phyloP scores from a whole-genome alignment of 1,140 invertebrate species.

The Tetraneura akinire region DNA sequence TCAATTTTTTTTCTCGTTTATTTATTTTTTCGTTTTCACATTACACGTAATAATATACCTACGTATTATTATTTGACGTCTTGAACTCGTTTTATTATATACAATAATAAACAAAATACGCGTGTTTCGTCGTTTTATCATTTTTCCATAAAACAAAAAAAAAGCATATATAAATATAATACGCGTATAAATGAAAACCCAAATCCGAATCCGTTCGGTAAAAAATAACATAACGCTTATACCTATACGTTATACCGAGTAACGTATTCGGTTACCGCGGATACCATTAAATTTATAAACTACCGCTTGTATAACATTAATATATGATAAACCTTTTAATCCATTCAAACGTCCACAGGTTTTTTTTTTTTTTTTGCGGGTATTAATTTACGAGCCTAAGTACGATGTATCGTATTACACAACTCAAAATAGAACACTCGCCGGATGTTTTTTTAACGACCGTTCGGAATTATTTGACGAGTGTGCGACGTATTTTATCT shows the following conservation, averaged over 20 bases:
- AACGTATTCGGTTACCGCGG: too few species aligned
- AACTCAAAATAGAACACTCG: too few species aligned
- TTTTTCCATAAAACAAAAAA: background rate
- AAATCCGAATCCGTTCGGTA: background rate
- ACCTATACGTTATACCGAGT: background rate
- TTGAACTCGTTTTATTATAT: background rate
- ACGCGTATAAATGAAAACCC: too few species aligned
- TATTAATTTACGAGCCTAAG: too few species aligned
- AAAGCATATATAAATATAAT: too few species aligned
- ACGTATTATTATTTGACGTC: conserved; percentile 5
- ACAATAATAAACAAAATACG: background rate
- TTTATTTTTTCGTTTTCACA: conserved; percentile 5
- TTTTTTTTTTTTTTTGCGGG: background rate
- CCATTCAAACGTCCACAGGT: background rate
- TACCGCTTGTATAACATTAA: background rate
- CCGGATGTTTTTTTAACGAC: too few species aligned
- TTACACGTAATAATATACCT: background rate
- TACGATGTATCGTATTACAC: too few species aligned
- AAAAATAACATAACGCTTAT: background rate
- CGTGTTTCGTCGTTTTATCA: background rate
- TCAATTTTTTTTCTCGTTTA: conserved; percentile 29
- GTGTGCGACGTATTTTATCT: too few species aligned
- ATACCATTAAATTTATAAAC: too few species aligned
- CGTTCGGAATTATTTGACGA: too few species aligned
- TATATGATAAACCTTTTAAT: conserved; percentile 3